Percentiles rank a stretch among this genome's conserved stretches.
These are phyloP conservation scores for Harpalus rubripes DNA, from an alignment of 2,888 invertebrate genomes.

Conservation along the genomic window DNA sequence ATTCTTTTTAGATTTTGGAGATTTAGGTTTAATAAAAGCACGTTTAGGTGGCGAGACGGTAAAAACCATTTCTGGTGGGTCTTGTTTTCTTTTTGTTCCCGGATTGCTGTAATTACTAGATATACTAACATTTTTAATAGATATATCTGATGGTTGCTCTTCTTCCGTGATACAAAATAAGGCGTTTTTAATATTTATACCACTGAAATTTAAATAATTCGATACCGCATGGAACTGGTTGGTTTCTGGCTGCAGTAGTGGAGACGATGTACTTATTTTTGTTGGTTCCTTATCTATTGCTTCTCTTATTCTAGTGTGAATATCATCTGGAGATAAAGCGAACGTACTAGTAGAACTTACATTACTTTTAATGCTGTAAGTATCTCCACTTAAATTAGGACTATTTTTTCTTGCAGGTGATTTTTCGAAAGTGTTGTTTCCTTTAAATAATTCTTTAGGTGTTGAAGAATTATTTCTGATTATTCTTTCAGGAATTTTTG, in stretches of 20 bases:
- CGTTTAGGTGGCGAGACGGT: conserved; percentile 70
- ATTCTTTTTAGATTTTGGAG: conserved; percentile 19
- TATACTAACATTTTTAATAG: conserved; percentile 74
- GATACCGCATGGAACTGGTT: neutral
- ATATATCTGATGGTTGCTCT: conserved; percentile 70
- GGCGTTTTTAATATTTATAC: conserved; percentile 69
- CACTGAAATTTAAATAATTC: conserved; percentile 73
- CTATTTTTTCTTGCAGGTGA: conserved; percentile 39
- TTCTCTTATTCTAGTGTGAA: conserved; percentile 1
- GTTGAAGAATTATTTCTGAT: conserved; percentile 18
- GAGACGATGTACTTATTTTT: conserved; percentile 53
- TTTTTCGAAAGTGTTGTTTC: conserved; percentile 58
- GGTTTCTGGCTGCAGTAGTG: conserved; percentile 20
- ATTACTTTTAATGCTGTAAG: conserved; percentile 46
- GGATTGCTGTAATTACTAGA: conserved; percentile 74
- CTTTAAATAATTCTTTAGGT: conserved; percentile 37
- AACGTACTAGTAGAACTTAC: conserved; percentile 52
- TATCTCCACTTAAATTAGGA: conserved; percentile 50
- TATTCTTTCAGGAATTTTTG: conserved; percentile 61
- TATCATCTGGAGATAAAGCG: conserved; percentile 50
- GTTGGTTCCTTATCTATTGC: conserved; percentile 1
- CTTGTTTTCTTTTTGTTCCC: conserved; percentile 73
- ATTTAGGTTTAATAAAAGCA: conserved; percentile 66
- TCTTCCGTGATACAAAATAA: conserved; percentile 80
- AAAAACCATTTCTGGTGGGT: conserved; percentile 64